Conservation (phyloP, 2,888 invertebrate species). For the Drosophila koepferae region DNA sequence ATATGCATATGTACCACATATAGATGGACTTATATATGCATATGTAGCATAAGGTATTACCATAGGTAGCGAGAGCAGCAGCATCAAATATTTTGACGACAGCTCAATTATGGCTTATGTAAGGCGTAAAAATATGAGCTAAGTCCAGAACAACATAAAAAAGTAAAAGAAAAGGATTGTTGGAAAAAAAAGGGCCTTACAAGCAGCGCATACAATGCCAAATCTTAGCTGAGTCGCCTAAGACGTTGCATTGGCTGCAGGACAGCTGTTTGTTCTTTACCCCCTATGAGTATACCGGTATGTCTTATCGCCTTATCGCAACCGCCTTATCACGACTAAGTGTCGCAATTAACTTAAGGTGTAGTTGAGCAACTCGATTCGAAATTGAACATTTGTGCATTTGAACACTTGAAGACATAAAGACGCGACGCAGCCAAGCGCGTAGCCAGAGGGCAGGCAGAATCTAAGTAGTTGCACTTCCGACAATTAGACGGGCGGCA, state of each 20-base stretch:
- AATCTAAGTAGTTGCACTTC: constrained; percentile 69
- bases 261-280: constrained; percentile 1
- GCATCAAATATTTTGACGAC: constrained; percentile 67
- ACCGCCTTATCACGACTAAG: constrained; percentile 53
- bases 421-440: constrained; percentile 58
- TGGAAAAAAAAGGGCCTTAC: constrained; percentile 32
- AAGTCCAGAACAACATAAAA: not conserved
- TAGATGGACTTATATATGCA: constrained; percentile 24
- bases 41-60: constrained; percentile 45
- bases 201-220: constrained; percentile 8
- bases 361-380: constrained; percentile 1
- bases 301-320: constrained; percentile 44
- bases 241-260: constrained; percentile 10
- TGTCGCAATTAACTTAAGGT: constrained; percentile 68
- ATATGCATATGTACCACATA: constrained; percentile 24
- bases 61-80: constrained; percentile 48
- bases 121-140: constrained; percentile 5
- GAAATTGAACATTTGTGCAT: not conserved
- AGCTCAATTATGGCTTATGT: constrained; percentile 46
- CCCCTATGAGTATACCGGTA: not conserved
- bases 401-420: constrained; percentile 7
- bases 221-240: constrained; percentile 68
- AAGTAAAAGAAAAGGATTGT: not conserved
- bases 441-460: constrained; percentile 44
- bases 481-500: constrained; percentile 60